Conservation (phyloP, 2,888 invertebrate species). For the Synergus gifuensis region DNA sequence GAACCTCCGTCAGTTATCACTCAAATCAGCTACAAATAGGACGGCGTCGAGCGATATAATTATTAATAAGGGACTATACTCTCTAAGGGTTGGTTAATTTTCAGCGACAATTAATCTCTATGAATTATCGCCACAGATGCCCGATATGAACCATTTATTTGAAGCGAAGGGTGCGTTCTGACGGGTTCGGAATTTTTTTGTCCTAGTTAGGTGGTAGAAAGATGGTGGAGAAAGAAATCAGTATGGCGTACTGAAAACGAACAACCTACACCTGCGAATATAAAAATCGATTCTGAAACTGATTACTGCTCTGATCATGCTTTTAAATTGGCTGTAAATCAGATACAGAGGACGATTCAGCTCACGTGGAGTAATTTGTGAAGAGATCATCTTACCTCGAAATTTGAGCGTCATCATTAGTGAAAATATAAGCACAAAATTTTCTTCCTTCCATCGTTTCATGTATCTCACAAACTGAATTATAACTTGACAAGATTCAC, state of each 20-base stretch:
- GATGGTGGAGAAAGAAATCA: neutral
- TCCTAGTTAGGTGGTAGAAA: neutral
- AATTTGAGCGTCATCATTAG: conserved; percentile 4
- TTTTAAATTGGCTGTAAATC: conserved; percentile 33
- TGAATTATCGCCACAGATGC: neutral
- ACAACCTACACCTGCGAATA: neutral
- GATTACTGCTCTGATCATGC: neutral
- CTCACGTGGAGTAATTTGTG: neutral
- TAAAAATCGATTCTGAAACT: conserved; percentile 25
- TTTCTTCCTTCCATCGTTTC: neutral
- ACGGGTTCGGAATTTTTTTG: neutral
- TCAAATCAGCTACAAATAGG: neutral
- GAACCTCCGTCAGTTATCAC: neutral
- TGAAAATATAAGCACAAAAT: conserved; percentile 1
- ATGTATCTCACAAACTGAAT: neutral
- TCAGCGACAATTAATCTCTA: neutral
- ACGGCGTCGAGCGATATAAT: neutral
- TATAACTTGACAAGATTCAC: neutral
- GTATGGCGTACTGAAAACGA: neutral
- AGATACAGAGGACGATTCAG: conserved; percentile 3
- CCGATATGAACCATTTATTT: neutral
- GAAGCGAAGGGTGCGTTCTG: neutral
- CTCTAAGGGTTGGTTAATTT: neutral
- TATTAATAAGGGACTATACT: neutral
- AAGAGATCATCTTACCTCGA: neutral